Conservation (phyloP, 2,888 invertebrate species). For the Gordius sp. region DNA sequence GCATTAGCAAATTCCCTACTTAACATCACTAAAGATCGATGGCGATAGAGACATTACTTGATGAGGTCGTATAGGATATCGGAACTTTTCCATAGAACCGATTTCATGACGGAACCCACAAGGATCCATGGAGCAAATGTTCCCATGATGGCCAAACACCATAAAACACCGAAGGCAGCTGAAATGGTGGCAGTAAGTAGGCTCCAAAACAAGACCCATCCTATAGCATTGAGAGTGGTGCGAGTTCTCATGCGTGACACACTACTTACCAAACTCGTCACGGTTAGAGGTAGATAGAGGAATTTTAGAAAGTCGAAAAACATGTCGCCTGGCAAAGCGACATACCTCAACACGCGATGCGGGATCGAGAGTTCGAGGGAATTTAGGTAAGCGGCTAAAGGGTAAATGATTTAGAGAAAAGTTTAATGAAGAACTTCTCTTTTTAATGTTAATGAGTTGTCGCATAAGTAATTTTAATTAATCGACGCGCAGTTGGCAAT, state of each 20-base stretch:
- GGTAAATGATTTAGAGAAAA: not conserved
- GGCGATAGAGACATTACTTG: conserved; percentile 7
- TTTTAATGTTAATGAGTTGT: no score
- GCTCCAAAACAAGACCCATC: not conserved
- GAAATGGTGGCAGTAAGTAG: not conserved
- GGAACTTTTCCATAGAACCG: conserved; percentile 12
- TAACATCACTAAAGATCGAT: no score
- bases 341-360: not conserved
- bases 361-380: not conserved
- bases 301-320: conserved; percentile 9
- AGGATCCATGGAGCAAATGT: not conserved
- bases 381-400: not conserved
- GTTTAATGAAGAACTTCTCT: no score
- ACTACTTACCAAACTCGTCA: not conserved
- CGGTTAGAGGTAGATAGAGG: not conserved
- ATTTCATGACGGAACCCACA: not conserved
- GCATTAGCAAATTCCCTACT: no score
- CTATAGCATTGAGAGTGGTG: not conserved
- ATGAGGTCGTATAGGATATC: conserved; percentile 7
- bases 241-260: not conserved
- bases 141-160: conserved; percentile 7
- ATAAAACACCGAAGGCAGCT: not conserved
- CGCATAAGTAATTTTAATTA: no score
- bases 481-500: no score
- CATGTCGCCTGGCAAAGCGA: not conserved